Evolutionary conservation across 2,113 vertebrate species (phyloP).

Genomic region (Tautogolabrus adspersus): DNA sequence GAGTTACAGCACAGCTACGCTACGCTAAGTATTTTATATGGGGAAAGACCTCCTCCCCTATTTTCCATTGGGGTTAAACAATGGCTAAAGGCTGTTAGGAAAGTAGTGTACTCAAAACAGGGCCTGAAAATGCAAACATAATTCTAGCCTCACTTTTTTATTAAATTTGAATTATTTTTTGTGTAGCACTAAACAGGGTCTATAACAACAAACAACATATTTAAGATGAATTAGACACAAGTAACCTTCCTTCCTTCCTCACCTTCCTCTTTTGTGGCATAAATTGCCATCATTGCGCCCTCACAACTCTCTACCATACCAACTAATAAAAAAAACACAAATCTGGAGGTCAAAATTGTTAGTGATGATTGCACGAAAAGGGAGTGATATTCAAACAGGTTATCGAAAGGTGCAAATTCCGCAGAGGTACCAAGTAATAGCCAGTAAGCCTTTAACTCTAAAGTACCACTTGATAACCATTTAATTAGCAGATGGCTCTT

Average conservation of each 20-base stretch:
- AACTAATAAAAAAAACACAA: neutral
- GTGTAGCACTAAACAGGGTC: neutral
- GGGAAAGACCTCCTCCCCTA: neutral
- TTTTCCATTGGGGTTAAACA: neutral
- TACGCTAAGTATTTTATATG: neutral
- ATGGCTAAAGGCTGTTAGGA: neutral
- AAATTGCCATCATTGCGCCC: neutral
- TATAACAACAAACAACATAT: neutral
- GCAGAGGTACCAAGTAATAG: neutral
- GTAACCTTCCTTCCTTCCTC: neutral
- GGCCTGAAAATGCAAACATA: neutral
- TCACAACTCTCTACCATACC: neutral
- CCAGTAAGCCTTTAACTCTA: slow-evolving; percentile 5
- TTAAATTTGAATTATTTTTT: slow-evolving; percentile 3
- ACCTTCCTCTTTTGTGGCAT: neutral
- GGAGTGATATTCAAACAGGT: neutral
- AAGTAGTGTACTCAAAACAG: neutral
- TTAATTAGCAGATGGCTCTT: slow-evolving; percentile 40
- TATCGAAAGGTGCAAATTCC: slow-evolving; percentile 6
- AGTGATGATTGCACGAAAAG: neutral
- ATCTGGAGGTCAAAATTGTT: neutral
- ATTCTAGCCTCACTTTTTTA: neutral
- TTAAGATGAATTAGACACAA: neutral
- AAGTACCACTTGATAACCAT: slow-evolving; percentile 35
- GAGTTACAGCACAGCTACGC: neutral